Evolutionary conservation across 2,797 vertebrate genomes (phyloP).

Genomic region (Catharus ustulatus): DNA sequence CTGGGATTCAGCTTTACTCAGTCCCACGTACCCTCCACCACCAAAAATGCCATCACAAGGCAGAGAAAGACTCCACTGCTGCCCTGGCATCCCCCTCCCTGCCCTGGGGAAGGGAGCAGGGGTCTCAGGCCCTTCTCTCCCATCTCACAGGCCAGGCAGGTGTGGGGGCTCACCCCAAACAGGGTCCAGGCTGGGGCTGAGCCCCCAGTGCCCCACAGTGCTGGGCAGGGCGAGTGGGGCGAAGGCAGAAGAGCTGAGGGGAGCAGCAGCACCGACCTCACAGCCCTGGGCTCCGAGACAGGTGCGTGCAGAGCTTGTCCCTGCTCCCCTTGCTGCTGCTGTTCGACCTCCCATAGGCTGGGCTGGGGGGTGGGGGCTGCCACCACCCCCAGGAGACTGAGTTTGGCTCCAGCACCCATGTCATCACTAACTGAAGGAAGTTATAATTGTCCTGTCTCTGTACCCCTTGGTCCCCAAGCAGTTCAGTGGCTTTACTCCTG

Average conservation of each 20-base stretch:
- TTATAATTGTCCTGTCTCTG: background rate
- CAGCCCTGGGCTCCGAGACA: background rate
- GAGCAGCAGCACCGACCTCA: background rate
- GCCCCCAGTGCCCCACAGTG: rapidly evolving
- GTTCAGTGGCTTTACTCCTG: background rate
- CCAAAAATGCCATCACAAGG: rapidly evolving
- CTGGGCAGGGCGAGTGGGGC: background rate
- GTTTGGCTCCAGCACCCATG: background rate
- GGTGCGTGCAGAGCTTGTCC: conserved; percentile 14
- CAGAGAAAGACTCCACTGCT: background rate
- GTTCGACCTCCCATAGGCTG: background rate
- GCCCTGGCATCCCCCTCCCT: rapidly evolving
- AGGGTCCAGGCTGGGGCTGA: background rate
- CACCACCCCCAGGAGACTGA: rapidly evolving
- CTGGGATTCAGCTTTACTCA: background rate
- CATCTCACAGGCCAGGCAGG: background rate
- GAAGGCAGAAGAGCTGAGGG: conserved; percentile 15
- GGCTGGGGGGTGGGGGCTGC: background rate
- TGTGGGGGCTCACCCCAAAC: background rate
- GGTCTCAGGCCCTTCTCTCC: conserved; percentile 5
- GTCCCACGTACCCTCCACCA: rapidly evolving
- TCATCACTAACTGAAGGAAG: background rate
- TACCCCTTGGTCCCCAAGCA: background rate
- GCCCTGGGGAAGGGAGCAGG: rapidly evolving
- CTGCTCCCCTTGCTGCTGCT: background rate